Base-by-base conservation (phyloP, 2,888 invertebrate species). In the Coronaproctus castanopsis region DNA sequence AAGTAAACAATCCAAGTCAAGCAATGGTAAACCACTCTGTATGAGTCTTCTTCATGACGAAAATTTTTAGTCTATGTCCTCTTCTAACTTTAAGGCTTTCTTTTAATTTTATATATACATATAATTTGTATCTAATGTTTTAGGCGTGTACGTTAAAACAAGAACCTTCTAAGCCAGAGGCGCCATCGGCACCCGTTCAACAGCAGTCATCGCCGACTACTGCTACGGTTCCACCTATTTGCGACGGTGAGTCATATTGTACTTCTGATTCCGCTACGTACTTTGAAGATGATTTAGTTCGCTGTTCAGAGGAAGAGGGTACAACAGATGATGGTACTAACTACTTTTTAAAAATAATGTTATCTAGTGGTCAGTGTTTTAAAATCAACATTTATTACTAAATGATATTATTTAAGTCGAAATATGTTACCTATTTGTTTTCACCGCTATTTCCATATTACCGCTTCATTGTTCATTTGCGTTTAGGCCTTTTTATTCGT, bases 241-340 rank as follows among this genome's bases (percentile, higher is more conserved):
- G 5, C 36, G 36, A 36, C 14, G 36, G 36, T 14, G 36, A 36
- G 5, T 5, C 36, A 36, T 36, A 8, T 36, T 8, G 14, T 8
- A 52, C 55, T 22, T 91, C 91, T 2, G 93, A 92, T 73, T 91
- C 91, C 10, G 91, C 91, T 55, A 92, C 91, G n/a, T 93, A 90
- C 74, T 92, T 91, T 72, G 92, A 92, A 73, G 92, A 93, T 67
- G 76, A 77, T 73, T 86, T 92, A 73, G 80, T 87, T 60, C 87
- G 91, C 68, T 89, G 88, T 71, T 89, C 90, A 0, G 88, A 88
- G 69, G 91, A 90, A 70, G 88, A 90, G 73, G 89, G 88, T 81
- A 74, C 68, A 58, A 57, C 58, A 52, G 61, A 57, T 20, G 52
- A 56, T 55, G 61, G 62, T 52, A 23, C 36, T 52, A 55, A 54